phyloP scores from a whole-genome alignment of 2,113 vertebrate species.

The Micronycteris hirsuta region DNA sequence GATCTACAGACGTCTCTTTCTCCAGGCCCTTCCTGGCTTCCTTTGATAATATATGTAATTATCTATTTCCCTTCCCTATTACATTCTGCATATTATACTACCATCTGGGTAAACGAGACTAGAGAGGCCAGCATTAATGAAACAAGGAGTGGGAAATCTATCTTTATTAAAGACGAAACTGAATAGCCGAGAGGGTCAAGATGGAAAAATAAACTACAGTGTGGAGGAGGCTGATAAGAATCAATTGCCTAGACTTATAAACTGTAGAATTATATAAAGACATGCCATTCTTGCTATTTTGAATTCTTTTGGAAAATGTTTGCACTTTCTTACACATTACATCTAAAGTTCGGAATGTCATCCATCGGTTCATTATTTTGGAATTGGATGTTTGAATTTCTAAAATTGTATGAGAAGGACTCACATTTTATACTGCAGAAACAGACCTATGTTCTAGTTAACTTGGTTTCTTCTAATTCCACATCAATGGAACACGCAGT shows the following conservation, averaged over 20 bases:
- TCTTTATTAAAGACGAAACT: slow-evolving; percentile 42
- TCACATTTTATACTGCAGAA: not conserved
- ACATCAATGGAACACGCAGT: not conserved
- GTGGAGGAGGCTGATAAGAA: not conserved
- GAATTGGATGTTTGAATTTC: not conserved
- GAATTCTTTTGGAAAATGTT: not conserved
- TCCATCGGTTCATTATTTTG: not conserved
- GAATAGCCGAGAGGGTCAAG: slow-evolving; percentile 2
- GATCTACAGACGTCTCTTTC: not conserved
- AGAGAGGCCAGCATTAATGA: slow-evolving; percentile 14
- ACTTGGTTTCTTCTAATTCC: not conserved
- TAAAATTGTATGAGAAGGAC: not conserved
- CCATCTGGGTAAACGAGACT: slow-evolving; percentile 48
- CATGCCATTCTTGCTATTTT: not conserved
- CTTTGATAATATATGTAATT: slow-evolving; percentile 27
- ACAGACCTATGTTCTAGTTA: not conserved
- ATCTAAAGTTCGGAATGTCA: not conserved
- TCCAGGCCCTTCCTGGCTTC: slow-evolving; percentile 13
- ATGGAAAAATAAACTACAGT: slow-evolving; percentile 7
- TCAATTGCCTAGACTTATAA: not conserved
- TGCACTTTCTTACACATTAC: not conserved
- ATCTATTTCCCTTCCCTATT: slow-evolving; percentile 39
- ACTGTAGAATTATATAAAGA: not conserved
- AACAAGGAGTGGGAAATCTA: slow-evolving; percentile 42
- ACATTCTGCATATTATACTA: slow-evolving; percentile 30